Percentiles rank a stretch among this genome's conserved stretches.
Conservation (phyloP, 35 echinoderm and acorn worm species). For the Apostichopus japonicus region DNA sequence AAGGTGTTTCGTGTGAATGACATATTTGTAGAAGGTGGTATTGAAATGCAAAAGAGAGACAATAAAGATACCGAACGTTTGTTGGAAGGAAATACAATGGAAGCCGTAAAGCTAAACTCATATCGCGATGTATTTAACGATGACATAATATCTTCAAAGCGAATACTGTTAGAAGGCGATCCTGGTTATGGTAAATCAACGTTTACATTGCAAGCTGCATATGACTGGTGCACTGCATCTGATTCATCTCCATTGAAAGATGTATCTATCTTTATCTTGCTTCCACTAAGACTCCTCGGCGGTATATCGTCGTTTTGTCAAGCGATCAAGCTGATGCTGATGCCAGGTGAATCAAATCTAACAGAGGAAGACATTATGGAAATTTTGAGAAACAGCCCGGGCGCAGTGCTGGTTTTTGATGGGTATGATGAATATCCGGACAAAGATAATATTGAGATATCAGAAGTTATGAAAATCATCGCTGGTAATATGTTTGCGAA, state of each 20-base stretch:
- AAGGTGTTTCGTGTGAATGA: not conserved
- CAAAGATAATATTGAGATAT: not conserved
- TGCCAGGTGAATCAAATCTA: not conserved
- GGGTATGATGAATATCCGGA: conserved; percentile 3
- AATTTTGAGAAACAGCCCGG: not conserved
- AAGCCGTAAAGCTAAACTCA: not conserved
- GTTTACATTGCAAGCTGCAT: not conserved
- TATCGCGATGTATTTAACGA: not conserved
- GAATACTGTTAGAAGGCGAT: not conserved
- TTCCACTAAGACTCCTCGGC: conserved; percentile 10
- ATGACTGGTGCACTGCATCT: not conserved
- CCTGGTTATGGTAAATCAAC: conserved; percentile 32
- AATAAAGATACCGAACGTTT: not conserved
- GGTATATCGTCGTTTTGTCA: not conserved
- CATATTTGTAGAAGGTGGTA: not conserved
- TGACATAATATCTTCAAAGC: not conserved
- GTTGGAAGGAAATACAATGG: not conserved
- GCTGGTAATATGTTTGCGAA: not conserved
- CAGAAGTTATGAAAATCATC: not conserved
- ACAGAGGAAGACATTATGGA: not conserved
- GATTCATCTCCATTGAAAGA: not conserved
- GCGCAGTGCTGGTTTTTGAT: not conserved
- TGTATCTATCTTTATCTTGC: not conserved
- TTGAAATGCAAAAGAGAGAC: not conserved
- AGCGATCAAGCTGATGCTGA: not conserved